phyloP scores from a whole-genome alignment of 2,113 vertebrate genomes.

The Vombatus ursinus region DNA sequence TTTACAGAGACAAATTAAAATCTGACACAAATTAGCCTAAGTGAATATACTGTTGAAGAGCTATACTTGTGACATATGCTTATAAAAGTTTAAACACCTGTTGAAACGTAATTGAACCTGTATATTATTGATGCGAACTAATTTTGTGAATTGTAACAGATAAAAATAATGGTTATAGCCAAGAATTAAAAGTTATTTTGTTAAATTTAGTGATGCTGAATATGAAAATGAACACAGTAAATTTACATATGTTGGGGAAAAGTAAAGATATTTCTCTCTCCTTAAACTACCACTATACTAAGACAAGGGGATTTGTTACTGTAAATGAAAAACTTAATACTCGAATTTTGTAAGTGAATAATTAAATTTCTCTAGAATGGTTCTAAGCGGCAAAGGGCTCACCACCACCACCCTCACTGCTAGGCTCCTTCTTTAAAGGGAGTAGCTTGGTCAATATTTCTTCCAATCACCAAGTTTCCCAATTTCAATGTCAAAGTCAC shows the following conservation, averaged over 20 bases:
- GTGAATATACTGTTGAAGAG: conserved; percentile 21
- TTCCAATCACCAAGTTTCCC: not conserved
- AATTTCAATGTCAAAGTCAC: not conserved
- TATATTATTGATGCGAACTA: conserved; percentile 21
- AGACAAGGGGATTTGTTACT: conserved; percentile 47
- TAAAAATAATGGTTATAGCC: conserved; percentile 52
- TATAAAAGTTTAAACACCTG: conserved; percentile 22
- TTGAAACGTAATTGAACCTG: conserved; percentile 48
- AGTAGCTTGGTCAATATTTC: not conserved
- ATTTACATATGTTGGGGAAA: conserved; percentile 52
- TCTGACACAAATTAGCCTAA: conserved; percentile 3
- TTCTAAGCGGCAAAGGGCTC: conserved; percentile 14
- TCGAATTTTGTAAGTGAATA: conserved; percentile 26
- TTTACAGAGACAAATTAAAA: not conserved
- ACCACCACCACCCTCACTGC: not conserved
- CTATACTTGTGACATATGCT: not conserved
- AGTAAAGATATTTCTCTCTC: conserved; percentile 36
- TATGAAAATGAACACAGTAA: conserved; percentile 41
- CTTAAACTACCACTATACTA: not conserved
- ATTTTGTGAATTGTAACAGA: conserved; percentile 41
- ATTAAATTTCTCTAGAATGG: not conserved
- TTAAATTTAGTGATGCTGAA: conserved; percentile 37
- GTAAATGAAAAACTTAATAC: conserved; percentile 42
- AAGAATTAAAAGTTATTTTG: conserved; percentile 63
- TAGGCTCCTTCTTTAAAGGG: not conserved